phyloP scores from a whole-genome alignment of 2,888 invertebrate species.

The Nasonovia ribisnigri region DNA sequence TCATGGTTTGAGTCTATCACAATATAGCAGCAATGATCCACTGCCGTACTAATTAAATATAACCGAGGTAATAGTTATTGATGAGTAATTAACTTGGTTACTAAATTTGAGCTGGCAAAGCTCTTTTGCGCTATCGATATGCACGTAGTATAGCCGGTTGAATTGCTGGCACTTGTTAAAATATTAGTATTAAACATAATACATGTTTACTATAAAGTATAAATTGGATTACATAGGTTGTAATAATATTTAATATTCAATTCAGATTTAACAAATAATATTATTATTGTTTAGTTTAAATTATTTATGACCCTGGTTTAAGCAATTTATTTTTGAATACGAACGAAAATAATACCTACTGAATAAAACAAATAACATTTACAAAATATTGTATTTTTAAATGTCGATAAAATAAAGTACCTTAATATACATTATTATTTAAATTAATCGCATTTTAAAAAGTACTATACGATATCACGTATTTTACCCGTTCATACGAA shows the following conservation, averaged over 20 bases:
- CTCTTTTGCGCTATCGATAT: too few species aligned
- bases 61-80: too few species aligned
- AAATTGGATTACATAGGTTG: not conserved
- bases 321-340: not conserved
- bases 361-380: not conserved
- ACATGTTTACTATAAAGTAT: not conserved
- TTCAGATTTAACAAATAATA: not conserved
- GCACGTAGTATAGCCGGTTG: too few species aligned
- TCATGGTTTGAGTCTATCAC: too few species aligned
- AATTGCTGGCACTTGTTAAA: not conserved
- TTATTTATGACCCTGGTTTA: not conserved
- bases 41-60: too few species aligned
- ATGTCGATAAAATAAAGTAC: not conserved
- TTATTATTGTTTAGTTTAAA: not conserved
- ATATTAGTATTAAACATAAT: not conserved
- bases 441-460: not conserved
- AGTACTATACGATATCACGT: not conserved
- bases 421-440: not conserved
- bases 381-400: not conserved
- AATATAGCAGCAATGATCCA: too few species aligned
- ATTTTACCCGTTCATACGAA: not conserved
- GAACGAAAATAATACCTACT: not conserved
- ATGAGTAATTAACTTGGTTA: too few species aligned
- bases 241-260: not conserved
- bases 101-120: too few species aligned